phyloP scores from a whole-genome alignment of 53 echinoderm and acorn worm genomes.

The Hippasteria phrygiana region DNA sequence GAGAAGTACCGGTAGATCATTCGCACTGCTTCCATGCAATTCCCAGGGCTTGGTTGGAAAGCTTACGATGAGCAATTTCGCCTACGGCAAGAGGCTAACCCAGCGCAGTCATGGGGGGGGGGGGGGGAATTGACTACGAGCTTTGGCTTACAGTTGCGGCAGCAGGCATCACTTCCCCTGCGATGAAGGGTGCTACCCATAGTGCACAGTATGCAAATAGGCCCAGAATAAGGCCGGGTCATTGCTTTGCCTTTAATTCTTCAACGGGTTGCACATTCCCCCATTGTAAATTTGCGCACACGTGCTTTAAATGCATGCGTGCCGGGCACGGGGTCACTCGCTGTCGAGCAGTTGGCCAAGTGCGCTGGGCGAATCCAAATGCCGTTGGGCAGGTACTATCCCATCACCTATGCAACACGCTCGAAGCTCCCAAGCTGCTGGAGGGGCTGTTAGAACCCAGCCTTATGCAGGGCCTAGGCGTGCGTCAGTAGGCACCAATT shows the following conservation, averaged over 20 bases:
- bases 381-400: background rate
- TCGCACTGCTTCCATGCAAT: slow-evolving; percentile 4
- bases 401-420: background rate
- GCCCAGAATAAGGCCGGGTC: background rate
- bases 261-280: background rate
- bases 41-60: slow-evolving; percentile 3
- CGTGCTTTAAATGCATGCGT: background rate
- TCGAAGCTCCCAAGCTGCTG: background rate
- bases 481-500: background rate
- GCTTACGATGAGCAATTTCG: slow-evolving; percentile 39
- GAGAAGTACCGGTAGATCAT: no score
- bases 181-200: no score
- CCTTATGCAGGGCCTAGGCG: background rate
- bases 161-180: background rate
- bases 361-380: background rate
- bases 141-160: slow-evolving; percentile 48
- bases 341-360: background rate
- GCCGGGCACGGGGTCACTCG: background rate
- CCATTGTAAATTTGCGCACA: slow-evolving; percentile 1
- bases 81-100: slow-evolving; percentile 1
- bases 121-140: slow-evolving; percentile 27
- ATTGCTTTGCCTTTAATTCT: background rate
- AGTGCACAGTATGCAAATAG: background rate
- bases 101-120: background rate
- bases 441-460: background rate